Conservation (phyloP, 2,113 vertebrate genomes). For the Gymnorhina tibicen region DNA sequence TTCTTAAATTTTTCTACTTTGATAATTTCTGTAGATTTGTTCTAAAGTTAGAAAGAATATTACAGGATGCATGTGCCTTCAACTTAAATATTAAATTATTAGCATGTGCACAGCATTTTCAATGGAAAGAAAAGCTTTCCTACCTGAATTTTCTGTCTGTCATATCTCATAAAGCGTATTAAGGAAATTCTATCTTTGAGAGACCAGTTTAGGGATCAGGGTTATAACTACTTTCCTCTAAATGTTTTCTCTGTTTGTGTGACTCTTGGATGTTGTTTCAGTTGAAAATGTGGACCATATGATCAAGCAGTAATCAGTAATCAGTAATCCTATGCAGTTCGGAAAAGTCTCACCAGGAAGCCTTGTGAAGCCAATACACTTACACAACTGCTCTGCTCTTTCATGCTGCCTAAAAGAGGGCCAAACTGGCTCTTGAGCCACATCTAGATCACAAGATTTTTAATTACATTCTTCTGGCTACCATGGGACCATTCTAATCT, state of each 20-base stretch:
- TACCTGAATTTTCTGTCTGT: not conserved
- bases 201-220: not conserved
- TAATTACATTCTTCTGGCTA: not conserved
- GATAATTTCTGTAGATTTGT: not conserved
- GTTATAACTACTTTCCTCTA: not conserved
- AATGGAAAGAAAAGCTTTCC: not conserved
- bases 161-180: not conserved
- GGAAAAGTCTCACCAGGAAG: not conserved
- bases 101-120: not conserved
- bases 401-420: not conserved
- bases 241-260: not conserved
- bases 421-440: not conserved
- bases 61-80: not conserved
- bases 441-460: not conserved
- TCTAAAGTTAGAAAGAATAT: not conserved
- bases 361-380: not conserved
- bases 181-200: not conserved
- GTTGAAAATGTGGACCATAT: not conserved
- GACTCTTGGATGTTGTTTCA: not conserved
- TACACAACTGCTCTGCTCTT: not conserved
- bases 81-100: not conserved
- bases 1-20: not conserved
- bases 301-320: not conserved
- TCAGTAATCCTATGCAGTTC: not conserved
- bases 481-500: not conserved